A percentile compares a stretch with the other conserved stretches of the same genome.
Evolutionary conservation across 2,113 vertebrate genomes (phyloP).

Genomic region (Microcebus ravelobensis): DNA sequence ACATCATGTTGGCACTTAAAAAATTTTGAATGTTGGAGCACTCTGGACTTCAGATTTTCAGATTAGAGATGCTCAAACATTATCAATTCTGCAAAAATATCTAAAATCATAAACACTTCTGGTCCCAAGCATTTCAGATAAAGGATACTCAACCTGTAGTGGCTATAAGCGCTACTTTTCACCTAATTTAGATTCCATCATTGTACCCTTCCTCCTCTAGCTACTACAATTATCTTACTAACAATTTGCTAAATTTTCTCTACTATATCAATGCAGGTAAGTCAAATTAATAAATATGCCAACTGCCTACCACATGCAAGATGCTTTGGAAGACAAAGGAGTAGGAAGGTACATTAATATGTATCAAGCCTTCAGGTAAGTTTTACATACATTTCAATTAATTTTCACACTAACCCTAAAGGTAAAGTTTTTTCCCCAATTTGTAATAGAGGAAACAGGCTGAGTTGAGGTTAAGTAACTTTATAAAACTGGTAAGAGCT

Average conservation of each 20-base stretch:
- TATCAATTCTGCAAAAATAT: background rate
- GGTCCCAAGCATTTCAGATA: background rate
- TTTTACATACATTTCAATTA: background rate
- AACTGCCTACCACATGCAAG: background rate
- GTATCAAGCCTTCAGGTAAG: background rate
- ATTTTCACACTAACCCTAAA: background rate
- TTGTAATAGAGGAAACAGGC: background rate
- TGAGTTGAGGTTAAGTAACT: conserved; percentile 2
- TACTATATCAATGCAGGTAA: background rate
- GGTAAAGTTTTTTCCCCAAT: background rate
- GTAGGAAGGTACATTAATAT: background rate
- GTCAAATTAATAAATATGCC: background rate
- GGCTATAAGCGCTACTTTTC: background rate
- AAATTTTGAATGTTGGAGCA: background rate
- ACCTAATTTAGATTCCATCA: background rate
- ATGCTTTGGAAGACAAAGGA: background rate
- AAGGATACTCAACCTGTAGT: background rate
- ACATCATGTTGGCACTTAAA: background rate
- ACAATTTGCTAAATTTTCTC: background rate
- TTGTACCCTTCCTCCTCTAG: background rate
- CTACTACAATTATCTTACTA: background rate
- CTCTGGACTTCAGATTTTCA: background rate
- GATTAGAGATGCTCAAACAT: background rate
- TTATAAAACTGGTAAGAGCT: background rate
- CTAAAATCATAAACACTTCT: background rate